These are phyloP conservation scores for Megathymus violae DNA, from an alignment of 1,140 invertebrate genomes.

Conservation along the genomic window DNA sequence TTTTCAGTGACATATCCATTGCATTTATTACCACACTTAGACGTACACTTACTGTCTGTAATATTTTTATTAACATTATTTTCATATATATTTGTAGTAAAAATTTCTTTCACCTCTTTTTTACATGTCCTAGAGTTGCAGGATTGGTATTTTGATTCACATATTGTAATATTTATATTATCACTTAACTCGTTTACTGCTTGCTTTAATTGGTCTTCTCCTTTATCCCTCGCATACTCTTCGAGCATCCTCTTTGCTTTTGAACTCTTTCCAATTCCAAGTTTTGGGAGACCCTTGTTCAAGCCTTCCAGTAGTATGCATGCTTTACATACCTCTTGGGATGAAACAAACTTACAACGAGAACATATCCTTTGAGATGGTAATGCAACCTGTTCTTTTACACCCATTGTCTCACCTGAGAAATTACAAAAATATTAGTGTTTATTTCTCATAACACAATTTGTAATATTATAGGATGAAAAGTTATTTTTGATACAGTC, in stretches of 20 bases:
- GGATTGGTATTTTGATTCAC: slow-evolving; percentile 43
- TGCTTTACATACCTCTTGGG: slow-evolving; percentile 98
- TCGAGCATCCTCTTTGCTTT: slow-evolving; percentile 88
- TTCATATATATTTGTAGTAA: slow-evolving; percentile 1
- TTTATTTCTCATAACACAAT: too few species aligned
- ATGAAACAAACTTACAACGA: slow-evolving; percentile 97
- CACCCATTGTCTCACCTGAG: slow-evolving; percentile 92
- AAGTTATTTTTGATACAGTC: too few species aligned
- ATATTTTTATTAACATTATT: slow-evolving; percentile 12
- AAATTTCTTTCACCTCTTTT: slow-evolving; percentile 12
- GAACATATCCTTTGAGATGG: slow-evolving; percentile 92
- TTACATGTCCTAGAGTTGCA: slow-evolving; percentile 45
- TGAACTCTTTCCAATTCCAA: slow-evolving; percentile 93
- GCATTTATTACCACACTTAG: slow-evolving; percentile 52
- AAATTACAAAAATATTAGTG: too few species aligned
- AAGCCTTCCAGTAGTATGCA: slow-evolving; percentile 98
- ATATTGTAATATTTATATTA: slow-evolving; percentile 45
- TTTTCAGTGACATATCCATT: slow-evolving; percentile 33
- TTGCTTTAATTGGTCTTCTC: slow-evolving; percentile 39
- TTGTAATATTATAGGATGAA: too few species aligned
- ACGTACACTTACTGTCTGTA: slow-evolving; percentile 44
- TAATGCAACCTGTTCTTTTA: slow-evolving; percentile 92
- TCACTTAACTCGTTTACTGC: slow-evolving; percentile 57
- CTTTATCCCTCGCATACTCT: slow-evolving; percentile 65
- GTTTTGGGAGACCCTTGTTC: slow-evolving; percentile 94